Base-by-base conservation (phyloP, 2,888 invertebrate species). In the Brachyptera risi region DNA sequence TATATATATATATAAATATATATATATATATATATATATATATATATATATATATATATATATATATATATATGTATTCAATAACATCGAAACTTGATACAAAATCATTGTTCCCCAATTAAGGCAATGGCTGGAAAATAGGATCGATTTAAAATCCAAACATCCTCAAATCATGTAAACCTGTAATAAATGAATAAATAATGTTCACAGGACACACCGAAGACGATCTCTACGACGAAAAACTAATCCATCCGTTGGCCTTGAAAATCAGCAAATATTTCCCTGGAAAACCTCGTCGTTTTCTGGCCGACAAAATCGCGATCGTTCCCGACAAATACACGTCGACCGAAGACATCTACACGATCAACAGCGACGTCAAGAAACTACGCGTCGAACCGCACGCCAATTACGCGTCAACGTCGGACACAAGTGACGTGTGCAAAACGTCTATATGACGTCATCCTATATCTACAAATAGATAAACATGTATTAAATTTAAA, bases 161-260 rank as follows among this genome's bases (percentile, higher is more conserved):
- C n/a, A n/a, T n/a, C n/a, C n/a, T n/a, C n/a, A n/a, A n/a, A n/a
- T n/a, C n/a, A n/a, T n/a, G n/a, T n/a, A n/a, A n/a, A n/a, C n/a
- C n/a, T n/a, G n/a, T n/a, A n/a, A n/a, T n/a, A n/a, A n/a, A n/a
- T n/a, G n/a, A n/a, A n/a, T n/a, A n/a, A n/a, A n/a, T n/a, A n/a
- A n/a, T n/a, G n/a, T 3, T 44, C 61, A 9, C 26, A 63, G 63
- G 51, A 7, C 37, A 57, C 13, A 9, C 24, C 26, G 50, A 26
- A 50, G 75, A 76, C 21, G 85, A 87, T 69, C 74, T 78, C 56
- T 87, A 85, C 72, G 86, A 87, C 68, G 81, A 83, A 65, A 83
- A 83, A 65, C 74, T 87, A 42, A 74, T 87, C 42, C 86, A 87
- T 73, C 86, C 86, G 0, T 66, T 81, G 31, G 80, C 85, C 1